A percentile compares a stretch with the other conserved stretches of the same genome.
phyloP scores from a whole-genome alignment of 2,113 vertebrate genomes.

The Cyprinodon variegatus region DNA sequence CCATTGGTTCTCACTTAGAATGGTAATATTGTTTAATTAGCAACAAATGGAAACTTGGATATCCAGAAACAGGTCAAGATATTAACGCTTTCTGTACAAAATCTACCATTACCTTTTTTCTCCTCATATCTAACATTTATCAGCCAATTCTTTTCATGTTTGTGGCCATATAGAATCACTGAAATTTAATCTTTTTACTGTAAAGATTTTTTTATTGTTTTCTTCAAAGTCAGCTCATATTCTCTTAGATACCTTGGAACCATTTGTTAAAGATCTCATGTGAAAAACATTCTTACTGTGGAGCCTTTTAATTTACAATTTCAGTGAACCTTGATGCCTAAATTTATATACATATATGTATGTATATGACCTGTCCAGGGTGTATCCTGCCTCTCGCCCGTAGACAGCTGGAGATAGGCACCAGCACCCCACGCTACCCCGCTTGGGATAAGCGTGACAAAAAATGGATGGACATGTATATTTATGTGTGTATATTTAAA shows the following conservation, averaged over 20 bases:
- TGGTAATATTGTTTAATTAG: constrained; percentile 12
- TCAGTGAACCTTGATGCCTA: neutral
- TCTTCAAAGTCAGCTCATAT: neutral
- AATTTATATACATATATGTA: too few relatives aligned
- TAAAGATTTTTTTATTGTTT: neutral
- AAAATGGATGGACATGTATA: too few relatives aligned
- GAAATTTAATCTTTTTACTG: neutral
- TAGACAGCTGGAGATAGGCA: too few relatives aligned
- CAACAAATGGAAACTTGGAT: constrained; percentile 8
- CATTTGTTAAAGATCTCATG: neutral
- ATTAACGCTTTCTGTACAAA: neutral
- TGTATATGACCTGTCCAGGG: too few relatives aligned
- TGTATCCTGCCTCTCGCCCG: too few relatives aligned
- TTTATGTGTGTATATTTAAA: too few relatives aligned
- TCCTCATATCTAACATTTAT: too few relatives aligned
- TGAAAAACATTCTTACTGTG: neutral
- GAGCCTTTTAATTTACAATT: neutral
- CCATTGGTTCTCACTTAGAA: constrained; percentile 33
- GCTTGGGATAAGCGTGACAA: too few relatives aligned
- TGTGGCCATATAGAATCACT: neutral
- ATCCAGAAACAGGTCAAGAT: neutral
- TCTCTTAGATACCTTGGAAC: neutral
- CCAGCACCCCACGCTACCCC: too few relatives aligned
- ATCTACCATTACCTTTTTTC: neutral
- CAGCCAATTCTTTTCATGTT: neutral